Conservation (phyloP, 2,113 vertebrate genomes). For the Zapus hudsonius region DNA sequence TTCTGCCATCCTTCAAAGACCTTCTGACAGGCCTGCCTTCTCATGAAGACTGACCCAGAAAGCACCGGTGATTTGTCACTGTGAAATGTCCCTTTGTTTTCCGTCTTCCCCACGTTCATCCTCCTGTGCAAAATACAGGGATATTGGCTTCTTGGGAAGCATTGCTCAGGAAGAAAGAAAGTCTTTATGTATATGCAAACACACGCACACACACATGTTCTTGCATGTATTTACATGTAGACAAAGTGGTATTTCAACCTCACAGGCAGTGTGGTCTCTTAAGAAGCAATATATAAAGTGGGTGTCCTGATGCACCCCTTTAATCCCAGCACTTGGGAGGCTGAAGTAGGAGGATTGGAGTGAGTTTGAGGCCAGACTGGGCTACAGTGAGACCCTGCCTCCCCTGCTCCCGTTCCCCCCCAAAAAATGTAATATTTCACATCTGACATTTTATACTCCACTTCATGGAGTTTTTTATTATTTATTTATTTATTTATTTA, state of each 20-base stretch:
- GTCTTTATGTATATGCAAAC: background rate
- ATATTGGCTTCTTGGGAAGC: background rate
- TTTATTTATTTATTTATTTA: too few relatives aligned
- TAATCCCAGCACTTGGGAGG: too few relatives aligned
- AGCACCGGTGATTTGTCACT: background rate
- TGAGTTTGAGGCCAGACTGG: too few relatives aligned
- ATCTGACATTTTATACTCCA: background rate
- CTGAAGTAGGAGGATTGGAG: too few relatives aligned
- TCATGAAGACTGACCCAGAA: background rate
- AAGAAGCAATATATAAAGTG: background rate
- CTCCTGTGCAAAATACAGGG: background rate
- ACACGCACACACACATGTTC: too few relatives aligned
- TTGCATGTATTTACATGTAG: too few relatives aligned
- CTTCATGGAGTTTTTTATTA: background rate
- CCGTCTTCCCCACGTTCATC: background rate
- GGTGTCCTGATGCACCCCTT: too few relatives aligned
- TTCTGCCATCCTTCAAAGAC: background rate
- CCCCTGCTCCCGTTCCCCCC: too few relatives aligned
- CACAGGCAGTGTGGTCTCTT: background rate
- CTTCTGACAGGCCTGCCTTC: background rate
- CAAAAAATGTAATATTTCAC: background rate
- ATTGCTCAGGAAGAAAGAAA: background rate
- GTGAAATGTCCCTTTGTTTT: constrained; percentile 21
- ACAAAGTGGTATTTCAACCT: background rate
- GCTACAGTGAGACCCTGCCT: too few relatives aligned